Percentiles rank a stretch among this genome's conserved stretches.
Evolutionary conservation across 2,888 invertebrate species (phyloP).

Genomic region (Amblyteles armatorius): DNA sequence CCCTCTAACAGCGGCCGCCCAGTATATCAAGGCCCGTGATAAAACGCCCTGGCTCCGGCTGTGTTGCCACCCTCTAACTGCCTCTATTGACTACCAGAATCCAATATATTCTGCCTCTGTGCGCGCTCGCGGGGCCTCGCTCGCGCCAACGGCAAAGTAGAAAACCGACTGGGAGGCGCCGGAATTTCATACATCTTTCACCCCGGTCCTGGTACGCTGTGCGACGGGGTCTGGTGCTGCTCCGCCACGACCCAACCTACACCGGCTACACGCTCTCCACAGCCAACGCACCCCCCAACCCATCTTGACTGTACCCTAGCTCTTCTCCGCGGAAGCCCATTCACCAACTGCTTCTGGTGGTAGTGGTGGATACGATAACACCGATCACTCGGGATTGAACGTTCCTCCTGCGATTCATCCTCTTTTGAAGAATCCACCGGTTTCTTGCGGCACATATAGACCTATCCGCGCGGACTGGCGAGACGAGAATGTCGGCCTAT

Average conservation of each 20-base stretch:
- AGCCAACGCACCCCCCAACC: conserved; percentile 21
- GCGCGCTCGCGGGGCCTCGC: conserved; percentile 31
- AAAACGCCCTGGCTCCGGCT: conserved; percentile 83
- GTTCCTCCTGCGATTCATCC: conserved; percentile 84
- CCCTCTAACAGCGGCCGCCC: conserved; percentile 83
- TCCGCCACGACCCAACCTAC: not conserved
- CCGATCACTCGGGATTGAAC: conserved; percentile 84
- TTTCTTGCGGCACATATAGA: conserved; percentile 31
- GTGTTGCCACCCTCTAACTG: conserved; percentile 83
- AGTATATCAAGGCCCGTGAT: conserved; percentile 84
- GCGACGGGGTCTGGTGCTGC: not conserved
- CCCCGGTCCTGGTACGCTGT: conserved; percentile 32
- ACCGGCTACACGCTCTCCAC: conserved; percentile 17
- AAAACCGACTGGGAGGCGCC: conserved; percentile 83
- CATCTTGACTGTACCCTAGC: conserved; percentile 12
- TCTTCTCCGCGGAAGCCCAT: conserved; percentile 60
- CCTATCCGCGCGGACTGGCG: not conserved
- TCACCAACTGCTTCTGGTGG: conserved; percentile 60
- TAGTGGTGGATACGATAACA: conserved; percentile 71
- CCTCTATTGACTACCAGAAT: conserved; percentile 84
- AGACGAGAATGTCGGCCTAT: conserved; percentile 49
- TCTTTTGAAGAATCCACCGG: conserved; percentile 75
- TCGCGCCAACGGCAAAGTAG: conserved; percentile 74
- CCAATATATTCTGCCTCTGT: conserved; percentile 82
- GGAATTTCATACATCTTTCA: conserved; percentile 83